Percentiles rank a stretch among this genome's conserved stretches.
phyloP scores from a whole-genome alignment of 2,888 invertebrate genomes.

The Aphidoletes aphidimyza region DNA sequence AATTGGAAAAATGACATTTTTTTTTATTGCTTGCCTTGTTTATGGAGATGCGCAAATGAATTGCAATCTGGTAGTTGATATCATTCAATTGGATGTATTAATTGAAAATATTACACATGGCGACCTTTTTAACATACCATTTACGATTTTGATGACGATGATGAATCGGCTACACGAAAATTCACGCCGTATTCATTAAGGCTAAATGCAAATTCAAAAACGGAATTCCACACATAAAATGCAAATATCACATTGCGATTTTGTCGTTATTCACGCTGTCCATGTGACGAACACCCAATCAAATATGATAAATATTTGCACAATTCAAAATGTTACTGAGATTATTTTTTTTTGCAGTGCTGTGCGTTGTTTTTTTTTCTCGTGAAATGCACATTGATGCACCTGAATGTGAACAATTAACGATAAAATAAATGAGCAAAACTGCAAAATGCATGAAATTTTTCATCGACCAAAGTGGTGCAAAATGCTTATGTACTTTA shows the following conservation, averaged over 20 bases:
- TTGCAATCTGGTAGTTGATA: no score
- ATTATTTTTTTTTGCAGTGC: no score
- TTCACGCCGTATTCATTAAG: background rate
- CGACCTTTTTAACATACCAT: constrained; percentile 45
- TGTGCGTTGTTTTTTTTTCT: background rate
- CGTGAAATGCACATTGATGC: background rate
- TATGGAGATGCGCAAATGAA: background rate
- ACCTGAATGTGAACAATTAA: constrained; percentile 43
- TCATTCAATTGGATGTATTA: background rate
- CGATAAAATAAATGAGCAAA: background rate
- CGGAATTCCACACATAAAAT: constrained; percentile 21
- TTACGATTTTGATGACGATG: background rate
- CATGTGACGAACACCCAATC: constrained; percentile 29
- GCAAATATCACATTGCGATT: background rate
- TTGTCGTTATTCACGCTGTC: background rate
- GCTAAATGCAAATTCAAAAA: constrained; percentile 49
- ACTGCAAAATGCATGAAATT: background rate
- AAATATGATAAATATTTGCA: constrained; percentile 49
- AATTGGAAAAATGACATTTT: background rate
- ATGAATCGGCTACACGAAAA: background rate
- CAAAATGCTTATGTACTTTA: constrained; percentile 44
- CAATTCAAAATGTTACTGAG: background rate
- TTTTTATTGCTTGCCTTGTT: background rate
- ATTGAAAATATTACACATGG: constrained; percentile 45
- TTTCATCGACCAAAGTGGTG: constrained; percentile 4